Percentiles rank a stretch among this genome's conserved stretches.
Evolutionary conservation across 2,888 invertebrate genomes (phyloP).

Genomic region (Acleris sparsana): DNA sequence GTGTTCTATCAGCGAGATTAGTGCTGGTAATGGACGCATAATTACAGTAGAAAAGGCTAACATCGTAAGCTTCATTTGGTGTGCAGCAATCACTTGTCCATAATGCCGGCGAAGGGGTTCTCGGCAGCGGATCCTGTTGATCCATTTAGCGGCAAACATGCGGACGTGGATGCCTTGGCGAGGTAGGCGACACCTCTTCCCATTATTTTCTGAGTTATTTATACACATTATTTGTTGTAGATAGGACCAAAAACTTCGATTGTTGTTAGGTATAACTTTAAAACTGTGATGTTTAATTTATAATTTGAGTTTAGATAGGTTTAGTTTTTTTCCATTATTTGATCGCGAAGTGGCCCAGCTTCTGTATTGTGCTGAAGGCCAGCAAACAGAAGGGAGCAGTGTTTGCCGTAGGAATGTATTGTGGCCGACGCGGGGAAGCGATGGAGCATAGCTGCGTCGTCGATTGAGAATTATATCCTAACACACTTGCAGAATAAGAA

Average conservation of each 20-base stretch:
- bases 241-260: too few relatives aligned
- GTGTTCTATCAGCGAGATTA: slow-evolving; percentile 63
- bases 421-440: slow-evolving; percentile 60
- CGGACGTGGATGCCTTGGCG: not conserved
- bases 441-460: slow-evolving; percentile 54
- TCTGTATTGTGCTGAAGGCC: slow-evolving; percentile 52
- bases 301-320: too few relatives aligned
- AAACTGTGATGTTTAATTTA: too few relatives aligned
- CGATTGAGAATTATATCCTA: slow-evolving; percentile 51
- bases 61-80: slow-evolving; percentile 79
- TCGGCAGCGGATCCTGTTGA: slow-evolving; percentile 58
- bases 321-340: slow-evolving; percentile 23
- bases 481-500: slow-evolving; percentile 41
- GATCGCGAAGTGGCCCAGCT: slow-evolving; percentile 44
- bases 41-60: slow-evolving; percentile 82
- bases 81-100: slow-evolving; percentile 65
- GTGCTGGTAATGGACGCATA: slow-evolving; percentile 78
- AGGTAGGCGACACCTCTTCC: not conserved
- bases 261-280: too few relatives aligned
- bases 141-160: slow-evolving; percentile 68
- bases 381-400: slow-evolving; percentile 62
- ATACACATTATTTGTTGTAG: too few relatives aligned
- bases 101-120: slow-evolving; percentile 65
- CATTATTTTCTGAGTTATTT: too few relatives aligned
- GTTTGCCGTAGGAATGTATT: slow-evolving; percentile 64